A percentile compares a stretch with the other conserved stretches of the same genome.
Evolutionary conservation across 2,113 vertebrate species (phyloP).

Genomic region (Paradoxurus hermaphroditus): DNA sequence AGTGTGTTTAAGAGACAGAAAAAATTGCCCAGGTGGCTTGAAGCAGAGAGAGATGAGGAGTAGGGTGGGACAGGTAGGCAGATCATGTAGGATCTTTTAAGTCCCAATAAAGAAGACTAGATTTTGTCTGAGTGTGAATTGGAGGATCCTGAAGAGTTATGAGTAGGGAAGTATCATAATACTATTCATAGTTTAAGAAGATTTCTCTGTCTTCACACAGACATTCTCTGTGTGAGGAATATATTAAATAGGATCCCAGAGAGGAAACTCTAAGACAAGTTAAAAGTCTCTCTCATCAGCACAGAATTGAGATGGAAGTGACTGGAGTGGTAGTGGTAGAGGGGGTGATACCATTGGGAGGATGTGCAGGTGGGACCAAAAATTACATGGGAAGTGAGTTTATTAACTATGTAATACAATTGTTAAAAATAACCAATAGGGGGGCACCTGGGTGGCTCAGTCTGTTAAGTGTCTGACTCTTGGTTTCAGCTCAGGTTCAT

Average conservation of each 20-base stretch:
- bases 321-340: not conserved
- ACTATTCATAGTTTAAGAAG: not conserved
- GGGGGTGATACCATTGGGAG: not conserved
- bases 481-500: too few species aligned
- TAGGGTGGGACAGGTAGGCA: not conserved
- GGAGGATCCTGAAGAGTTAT: not conserved
- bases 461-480: too few species aligned
- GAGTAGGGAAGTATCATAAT: not conserved
- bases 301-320: not conserved
- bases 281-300: not conserved
- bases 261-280: not conserved
- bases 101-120: not conserved
- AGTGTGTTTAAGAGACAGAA: not conserved
- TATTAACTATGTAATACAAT: not conserved
- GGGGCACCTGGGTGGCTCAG: too few species aligned
- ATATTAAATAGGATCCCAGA: not conserved
- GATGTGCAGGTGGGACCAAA: not conserved
- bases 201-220: not conserved
- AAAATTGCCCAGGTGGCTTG: not conserved
- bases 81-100: not conserved
- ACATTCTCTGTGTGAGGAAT: not conserved
- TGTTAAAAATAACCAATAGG: not conserved
- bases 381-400: not conserved
- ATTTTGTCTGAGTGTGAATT: not conserved
- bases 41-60: not conserved